Percentiles rank a stretch among this genome's conserved stretches.
These are phyloP conservation scores for Troilus luridus DNA, from an alignment of 2,888 invertebrate genomes.

Conservation along the genomic window DNA sequence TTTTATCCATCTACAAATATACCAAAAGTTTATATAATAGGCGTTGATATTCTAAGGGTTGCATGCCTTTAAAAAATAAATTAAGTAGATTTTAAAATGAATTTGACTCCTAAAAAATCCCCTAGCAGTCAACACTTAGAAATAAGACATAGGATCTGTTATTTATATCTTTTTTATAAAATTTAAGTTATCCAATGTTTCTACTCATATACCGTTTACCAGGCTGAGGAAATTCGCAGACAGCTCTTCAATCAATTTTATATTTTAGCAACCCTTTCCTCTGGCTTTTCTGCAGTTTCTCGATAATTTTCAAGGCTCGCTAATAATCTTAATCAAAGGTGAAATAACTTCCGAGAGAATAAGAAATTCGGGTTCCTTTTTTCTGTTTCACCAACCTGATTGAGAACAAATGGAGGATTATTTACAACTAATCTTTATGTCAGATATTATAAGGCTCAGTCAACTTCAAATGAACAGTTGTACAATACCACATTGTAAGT, in stretches of 20 bases:
- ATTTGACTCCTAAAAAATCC: no score
- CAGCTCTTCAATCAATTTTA: not conserved
- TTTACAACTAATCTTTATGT: not conserved
- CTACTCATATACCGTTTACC: not conserved
- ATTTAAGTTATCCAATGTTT: no score
- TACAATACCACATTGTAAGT: not conserved
- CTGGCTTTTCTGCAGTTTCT: not conserved
- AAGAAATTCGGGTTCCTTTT: not conserved
- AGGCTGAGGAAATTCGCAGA: not conserved
- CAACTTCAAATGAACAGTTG: not conserved
- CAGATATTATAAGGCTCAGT: not conserved
- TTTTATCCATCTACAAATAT: no score
- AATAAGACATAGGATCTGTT: no score
- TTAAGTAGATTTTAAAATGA: no score
- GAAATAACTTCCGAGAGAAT: not conserved
- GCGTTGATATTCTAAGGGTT: no score
- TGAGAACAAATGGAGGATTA: not conserved
- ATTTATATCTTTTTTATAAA: no score
- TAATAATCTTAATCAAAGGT: not conserved
- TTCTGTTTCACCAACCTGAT: not conserved
- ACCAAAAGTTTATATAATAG: no score
- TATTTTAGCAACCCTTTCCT: not conserved
- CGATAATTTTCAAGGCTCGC: not conserved
- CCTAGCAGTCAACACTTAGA: no score
- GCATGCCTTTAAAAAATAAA: no score